A percentile compares a stretch with the other conserved stretches of the same genome.
These are phyloP conservation scores for Heteronetta atricapilla DNA, from an alignment of 2,113 vertebrate species.

Conservation along the genomic window DNA sequence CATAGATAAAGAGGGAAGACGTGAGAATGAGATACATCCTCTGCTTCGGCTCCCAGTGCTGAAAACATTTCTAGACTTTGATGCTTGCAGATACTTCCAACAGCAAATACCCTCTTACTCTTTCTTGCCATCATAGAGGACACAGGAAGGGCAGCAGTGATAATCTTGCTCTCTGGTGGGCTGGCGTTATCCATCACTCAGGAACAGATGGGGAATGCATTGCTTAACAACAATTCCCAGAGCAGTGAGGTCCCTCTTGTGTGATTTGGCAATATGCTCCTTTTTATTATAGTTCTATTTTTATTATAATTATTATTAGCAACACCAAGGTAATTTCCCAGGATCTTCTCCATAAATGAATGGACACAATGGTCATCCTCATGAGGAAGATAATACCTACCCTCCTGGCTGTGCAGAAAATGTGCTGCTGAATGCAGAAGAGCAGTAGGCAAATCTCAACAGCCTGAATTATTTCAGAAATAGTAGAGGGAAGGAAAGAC, in stretches of 20 bases:
- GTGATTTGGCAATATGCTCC: not conserved
- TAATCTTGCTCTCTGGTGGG: not conserved
- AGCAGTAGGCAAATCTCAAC: not conserved
- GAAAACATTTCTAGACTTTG: not conserved
- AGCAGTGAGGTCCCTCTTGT: not conserved
- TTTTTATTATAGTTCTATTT: not conserved
- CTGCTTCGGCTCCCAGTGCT: not conserved
- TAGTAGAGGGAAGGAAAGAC: not conserved
- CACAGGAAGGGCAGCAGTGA: conserved; percentile 34
- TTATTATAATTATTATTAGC: not conserved
- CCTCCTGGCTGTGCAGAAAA: not conserved
- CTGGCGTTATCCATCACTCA: conserved; percentile 9
- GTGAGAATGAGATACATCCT: not conserved
- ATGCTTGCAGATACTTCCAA: not conserved
- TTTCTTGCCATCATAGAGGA: conserved; percentile 20
- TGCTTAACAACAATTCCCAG: not conserved
- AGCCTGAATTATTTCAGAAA: not conserved
- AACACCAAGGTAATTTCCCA: not conserved
- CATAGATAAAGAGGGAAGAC: conserved; percentile 49
- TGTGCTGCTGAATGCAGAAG: not conserved
- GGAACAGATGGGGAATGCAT: not conserved
- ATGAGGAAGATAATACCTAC: not conserved
- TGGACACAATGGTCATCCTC: not conserved
- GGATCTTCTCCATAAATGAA: not conserved
- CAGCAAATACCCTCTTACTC: not conserved